Conservation (phyloP, 2,888 invertebrate genomes). For the Trimorus sp. region DNA sequence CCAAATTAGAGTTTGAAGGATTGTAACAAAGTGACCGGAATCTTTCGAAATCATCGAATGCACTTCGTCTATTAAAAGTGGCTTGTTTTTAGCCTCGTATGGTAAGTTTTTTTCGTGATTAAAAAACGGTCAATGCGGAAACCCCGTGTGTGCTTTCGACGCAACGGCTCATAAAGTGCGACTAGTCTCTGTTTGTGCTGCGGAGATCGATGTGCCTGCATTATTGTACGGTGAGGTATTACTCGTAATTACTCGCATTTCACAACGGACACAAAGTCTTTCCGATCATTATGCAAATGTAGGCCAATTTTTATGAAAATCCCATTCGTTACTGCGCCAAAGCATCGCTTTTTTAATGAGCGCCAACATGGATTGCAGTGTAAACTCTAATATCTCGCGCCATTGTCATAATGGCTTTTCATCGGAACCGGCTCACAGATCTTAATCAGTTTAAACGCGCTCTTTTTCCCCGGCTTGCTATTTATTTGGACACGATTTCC, state of each 20-base stretch:
- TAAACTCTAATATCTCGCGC: constrained; percentile 46
- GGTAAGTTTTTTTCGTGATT: constrained; percentile 12
- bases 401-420: constrained; percentile 41
- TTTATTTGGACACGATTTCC: constrained; percentile 23
- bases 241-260: constrained; percentile 61
- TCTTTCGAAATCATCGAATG: too few species aligned
- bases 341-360: constrained; percentile 42
- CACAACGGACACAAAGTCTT: constrained; percentile 49
- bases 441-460: constrained; percentile 43
- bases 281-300: constrained; percentile 47
- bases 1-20: too few species aligned
- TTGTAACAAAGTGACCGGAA: too few species aligned
- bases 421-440: constrained; percentile 32
- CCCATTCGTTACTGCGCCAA: constrained; percentile 40
- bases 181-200: constrained; percentile 54
- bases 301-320: constrained; percentile 64
- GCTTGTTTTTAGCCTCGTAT: not conserved
- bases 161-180: constrained; percentile 22
- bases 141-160: constrained; percentile 8
- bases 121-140: constrained; percentile 4
- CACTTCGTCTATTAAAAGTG: too few species aligned
- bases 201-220: constrained; percentile 46
- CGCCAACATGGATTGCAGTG: constrained; percentile 23
- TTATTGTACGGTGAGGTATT: constrained; percentile 45
- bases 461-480: not conserved